phyloP scores from a whole-genome alignment of 2,888 invertebrate species.

The Merodon equestris region DNA sequence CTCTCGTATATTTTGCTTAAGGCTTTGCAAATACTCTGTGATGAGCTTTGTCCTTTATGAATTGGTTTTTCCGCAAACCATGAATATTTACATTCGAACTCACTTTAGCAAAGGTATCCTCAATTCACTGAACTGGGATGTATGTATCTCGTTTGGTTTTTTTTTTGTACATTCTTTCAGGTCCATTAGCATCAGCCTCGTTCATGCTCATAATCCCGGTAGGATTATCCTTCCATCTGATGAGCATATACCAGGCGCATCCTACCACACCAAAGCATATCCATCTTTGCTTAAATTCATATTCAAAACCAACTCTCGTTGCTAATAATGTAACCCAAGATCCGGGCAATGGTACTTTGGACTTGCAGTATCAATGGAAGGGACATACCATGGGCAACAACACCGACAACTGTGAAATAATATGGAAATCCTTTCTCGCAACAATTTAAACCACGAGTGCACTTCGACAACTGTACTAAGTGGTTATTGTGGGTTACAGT shows the following conservation, averaged over 20 bases:
- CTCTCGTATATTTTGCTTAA: too few relatives aligned
- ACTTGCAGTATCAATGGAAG: too few relatives aligned
- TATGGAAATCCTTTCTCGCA: conserved; percentile 5
- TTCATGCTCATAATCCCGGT: neutral
- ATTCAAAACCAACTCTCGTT: neutral
- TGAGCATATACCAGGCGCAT: neutral
- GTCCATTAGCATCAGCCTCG: conserved; percentile 4
- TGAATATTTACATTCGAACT: conserved; percentile 4
- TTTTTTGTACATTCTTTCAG: neutral
- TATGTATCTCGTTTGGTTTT: neutral
- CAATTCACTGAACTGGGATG: conserved; percentile 11
- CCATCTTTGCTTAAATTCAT: neutral
- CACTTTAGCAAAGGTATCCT: neutral
- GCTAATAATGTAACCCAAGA: conserved; percentile 1
- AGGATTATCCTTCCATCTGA: conserved; percentile 4
- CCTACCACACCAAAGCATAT: neutral
- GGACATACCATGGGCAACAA: too few relatives aligned
- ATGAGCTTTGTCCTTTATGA: too few relatives aligned
- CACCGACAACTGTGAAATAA: neutral
- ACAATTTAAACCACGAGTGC: conserved; percentile 19
- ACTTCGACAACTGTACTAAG: conserved; percentile 24
- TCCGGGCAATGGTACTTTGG: neutral
- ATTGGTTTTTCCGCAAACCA: neutral
- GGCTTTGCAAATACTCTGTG: too few relatives aligned
- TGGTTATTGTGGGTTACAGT: conserved; percentile 13